Conservation (phyloP, 1,140 invertebrate genomes). For the Dryas iulia region DNA sequence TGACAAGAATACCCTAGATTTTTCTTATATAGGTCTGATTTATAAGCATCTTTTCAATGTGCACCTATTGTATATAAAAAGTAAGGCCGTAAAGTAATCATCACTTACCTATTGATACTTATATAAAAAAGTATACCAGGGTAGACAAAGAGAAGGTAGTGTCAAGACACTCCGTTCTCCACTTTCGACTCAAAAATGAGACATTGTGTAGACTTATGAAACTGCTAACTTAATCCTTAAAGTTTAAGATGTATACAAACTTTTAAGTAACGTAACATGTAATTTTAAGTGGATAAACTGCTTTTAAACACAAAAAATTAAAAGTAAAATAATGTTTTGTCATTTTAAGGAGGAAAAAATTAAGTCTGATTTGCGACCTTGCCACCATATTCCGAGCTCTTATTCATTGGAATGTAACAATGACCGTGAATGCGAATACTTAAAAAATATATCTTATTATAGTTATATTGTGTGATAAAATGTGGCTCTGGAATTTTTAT, state of each 20-base stretch:
- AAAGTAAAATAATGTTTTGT: neutral
- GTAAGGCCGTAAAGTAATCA: too few species aligned
- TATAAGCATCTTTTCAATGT: neutral
- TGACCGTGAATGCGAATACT: conserved; percentile 44
- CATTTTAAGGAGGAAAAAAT: conserved; percentile 10
- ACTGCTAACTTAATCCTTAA: too few species aligned
- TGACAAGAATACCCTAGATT: neutral
- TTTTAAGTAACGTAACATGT: too few species aligned
- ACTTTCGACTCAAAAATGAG: too few species aligned
- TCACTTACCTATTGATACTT: too few species aligned
- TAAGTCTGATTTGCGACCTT: conserved; percentile 43
- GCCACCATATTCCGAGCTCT: conserved; percentile 47
- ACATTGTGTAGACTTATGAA: too few species aligned
- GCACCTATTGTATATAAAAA: too few species aligned
- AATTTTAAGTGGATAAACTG: neutral
- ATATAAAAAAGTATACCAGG: too few species aligned
- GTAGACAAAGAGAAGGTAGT: too few species aligned
- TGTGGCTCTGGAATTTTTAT: conserved; percentile 3
- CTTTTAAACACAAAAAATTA: neutral
- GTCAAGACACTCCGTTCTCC: too few species aligned
- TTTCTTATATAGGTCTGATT: neutral
- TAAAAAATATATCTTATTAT: conserved; percentile 25
- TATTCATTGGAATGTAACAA: conserved; percentile 50
- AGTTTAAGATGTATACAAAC: too few species aligned
- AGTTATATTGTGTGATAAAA: conserved; percentile 24